Base-by-base conservation (phyloP, 2,888 invertebrate genomes). In the Megamerina dolium region DNA sequence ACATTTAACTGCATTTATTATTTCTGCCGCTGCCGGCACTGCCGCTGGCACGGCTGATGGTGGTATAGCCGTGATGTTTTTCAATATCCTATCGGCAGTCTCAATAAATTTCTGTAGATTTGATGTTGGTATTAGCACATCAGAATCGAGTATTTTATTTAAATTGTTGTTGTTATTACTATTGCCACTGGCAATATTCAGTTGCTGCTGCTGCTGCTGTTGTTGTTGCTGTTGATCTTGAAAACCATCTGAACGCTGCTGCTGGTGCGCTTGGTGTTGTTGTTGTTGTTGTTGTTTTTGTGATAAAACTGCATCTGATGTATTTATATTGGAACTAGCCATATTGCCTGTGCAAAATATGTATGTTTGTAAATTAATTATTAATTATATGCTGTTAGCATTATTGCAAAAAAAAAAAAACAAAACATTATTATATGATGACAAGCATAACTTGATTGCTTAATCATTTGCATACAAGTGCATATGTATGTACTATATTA, bases 21-120 rank as follows among this genome's bases (percentile, higher is more conserved):
- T 37, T 19, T 42, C 48, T 33, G 43, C 36, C 36, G 45, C 12
- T 20, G 38, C 30, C 17, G 49, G 5, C 10, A 9, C 16, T 18
- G 17, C 13, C 17, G 30, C 5, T 13, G 17, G 16, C 42, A 45
- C 37, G 21, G 48, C 36, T 38, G 41, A 5, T 34, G 41, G 16
- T 17, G 37, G 26, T 29, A 20, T 43, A 52, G 45, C 52, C 12
- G 64, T 65, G 35, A 68, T 60, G 51, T 68, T 68, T 46, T 65
- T 65, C 17, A 68, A 50, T 54, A 68, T 68, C 55, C 62, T 67
- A 57, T 68, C 68, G 33, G 68, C 68, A 49, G 63, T 68, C 53
- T 65, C 61, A 37, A 68, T 63, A 36, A 68, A 66, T 40, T 62
- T 60, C 53, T 68, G 68, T 43, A 68, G 59, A 57, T 68, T 68